These are phyloP conservation scores for Abscondita cerata DNA, from an alignment of 2,888 invertebrate genomes.

Conservation along the genomic window DNA sequence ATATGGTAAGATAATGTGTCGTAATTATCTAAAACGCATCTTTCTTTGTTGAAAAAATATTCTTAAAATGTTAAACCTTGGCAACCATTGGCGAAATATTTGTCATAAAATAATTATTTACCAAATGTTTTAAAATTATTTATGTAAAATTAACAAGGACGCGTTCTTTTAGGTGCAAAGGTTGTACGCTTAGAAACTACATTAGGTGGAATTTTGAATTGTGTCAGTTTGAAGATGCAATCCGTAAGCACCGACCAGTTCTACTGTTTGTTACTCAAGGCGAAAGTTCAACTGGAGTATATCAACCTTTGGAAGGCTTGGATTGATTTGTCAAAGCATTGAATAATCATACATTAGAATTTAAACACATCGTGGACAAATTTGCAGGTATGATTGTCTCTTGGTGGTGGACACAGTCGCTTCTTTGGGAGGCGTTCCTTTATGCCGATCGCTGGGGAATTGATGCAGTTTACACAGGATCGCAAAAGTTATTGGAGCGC, in stretches of 20 bases:
- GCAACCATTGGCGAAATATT: no score
- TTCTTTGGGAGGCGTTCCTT: constrained; percentile 74
- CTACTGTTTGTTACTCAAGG: constrained; percentile 85
- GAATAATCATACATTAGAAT: no score
- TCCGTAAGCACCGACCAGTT: constrained; percentile 72
- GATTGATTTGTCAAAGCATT: constrained; percentile 79
- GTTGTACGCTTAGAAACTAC: constrained; percentile 60
- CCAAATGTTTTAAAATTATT: no score
- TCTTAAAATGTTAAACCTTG: no score
- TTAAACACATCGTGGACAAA: no score
- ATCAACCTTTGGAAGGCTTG: constrained; percentile 83
- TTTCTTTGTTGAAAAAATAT: no score
- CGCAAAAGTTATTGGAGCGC: constrained; percentile 81
- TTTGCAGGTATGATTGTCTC: constrained; percentile 65
- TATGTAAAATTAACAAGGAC: no score
- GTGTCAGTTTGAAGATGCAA: constrained; percentile 69
- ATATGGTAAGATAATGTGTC: constrained; percentile 66
- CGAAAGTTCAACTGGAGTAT: constrained; percentile 86
- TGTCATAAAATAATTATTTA: no score
- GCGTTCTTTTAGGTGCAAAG: constrained; percentile 54
- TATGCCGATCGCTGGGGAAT: constrained; percentile 74
- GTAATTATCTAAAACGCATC: no score
- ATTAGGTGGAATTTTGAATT: constrained; percentile 64
- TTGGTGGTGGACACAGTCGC: constrained; percentile 80
- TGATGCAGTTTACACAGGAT: constrained; percentile 79